These are phyloP conservation scores for Gonioctena quinquepunctata DNA, from an alignment of 1,140 invertebrate species.

Conservation along the genomic window DNA sequence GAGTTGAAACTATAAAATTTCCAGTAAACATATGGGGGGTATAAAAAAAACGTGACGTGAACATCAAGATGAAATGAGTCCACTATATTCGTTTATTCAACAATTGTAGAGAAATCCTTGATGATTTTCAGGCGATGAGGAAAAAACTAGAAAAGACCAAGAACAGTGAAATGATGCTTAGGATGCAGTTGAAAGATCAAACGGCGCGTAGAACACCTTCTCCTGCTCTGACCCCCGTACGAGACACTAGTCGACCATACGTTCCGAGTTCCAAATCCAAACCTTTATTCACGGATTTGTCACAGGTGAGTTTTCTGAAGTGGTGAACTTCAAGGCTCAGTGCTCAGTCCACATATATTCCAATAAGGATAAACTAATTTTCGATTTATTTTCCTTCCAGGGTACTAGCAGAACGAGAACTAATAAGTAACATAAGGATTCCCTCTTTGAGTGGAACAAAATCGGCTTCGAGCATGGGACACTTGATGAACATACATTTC, in stretches of 20 bases:
- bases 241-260: background rate
- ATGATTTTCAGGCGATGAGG: background rate
- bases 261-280: background rate
- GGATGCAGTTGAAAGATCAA: background rate
- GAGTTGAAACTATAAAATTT: too few relatives aligned
- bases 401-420: background rate
- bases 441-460: too few relatives aligned
- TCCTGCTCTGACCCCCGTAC: background rate
- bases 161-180: background rate
- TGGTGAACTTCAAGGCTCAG: background rate
- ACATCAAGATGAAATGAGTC: too few relatives aligned
- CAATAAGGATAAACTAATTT: too few relatives aligned
- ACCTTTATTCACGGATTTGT: background rate
- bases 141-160: constrained; percentile 5
- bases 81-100: too few relatives aligned
- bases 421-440: too few relatives aligned
- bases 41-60: too few relatives aligned
- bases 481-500: too few relatives aligned
- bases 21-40: too few relatives aligned
- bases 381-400: too few relatives aligned
- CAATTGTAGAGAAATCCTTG: too few relatives aligned
- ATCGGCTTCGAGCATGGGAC: too few relatives aligned
- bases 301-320: background rate
- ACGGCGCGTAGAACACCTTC: background rate
- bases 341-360: background rate